These are phyloP conservation scores for Parelbella ahira DNA, from an alignment of 2,888 invertebrate genomes.

Conservation along the genomic window DNA sequence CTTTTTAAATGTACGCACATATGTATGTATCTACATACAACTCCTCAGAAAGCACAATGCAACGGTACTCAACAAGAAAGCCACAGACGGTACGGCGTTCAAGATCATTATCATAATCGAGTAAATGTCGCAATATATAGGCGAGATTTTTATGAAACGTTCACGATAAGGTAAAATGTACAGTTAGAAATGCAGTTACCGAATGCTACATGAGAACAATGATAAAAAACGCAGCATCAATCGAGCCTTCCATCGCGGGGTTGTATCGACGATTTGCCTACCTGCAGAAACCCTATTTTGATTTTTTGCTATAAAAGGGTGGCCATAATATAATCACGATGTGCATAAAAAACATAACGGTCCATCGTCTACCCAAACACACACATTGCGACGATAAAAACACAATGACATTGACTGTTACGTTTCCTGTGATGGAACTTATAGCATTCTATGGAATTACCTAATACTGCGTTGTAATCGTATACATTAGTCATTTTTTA, in stretches of 20 bases:
- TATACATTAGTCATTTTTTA: no score
- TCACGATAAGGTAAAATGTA: conserved; percentile 38
- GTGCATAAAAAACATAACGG: conserved; percentile 69
- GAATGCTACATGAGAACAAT: conserved; percentile 50
- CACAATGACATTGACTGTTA: conserved; percentile 70
- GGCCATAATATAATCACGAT: conserved; percentile 54
- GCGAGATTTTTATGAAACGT: conserved; percentile 24
- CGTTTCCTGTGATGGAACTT: conserved; percentile 62
- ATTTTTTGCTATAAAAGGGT: conserved; percentile 69
- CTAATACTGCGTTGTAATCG: no score
- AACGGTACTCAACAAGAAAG: no score
- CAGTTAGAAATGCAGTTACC: conserved; percentile 52
- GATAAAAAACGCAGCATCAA: conserved; percentile 55
- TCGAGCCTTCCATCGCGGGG: conserved; percentile 57
- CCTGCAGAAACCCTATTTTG: conserved; percentile 55
- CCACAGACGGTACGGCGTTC: no score
- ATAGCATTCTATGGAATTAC: conserved; percentile 40
- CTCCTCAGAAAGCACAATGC: no score
- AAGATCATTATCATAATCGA: conserved; percentile 24
- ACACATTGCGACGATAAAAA: conserved; percentile 71
- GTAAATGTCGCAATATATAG: conserved; percentile 27
- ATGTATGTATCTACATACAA: no score
- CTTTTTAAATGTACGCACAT: no score
- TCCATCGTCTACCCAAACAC: conserved; percentile 60
- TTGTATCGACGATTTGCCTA: conserved; percentile 70